A percentile compares a stretch with the other conserved stretches of the same genome.
Conservation (phyloP, 2,797 vertebrate species). For the Chelon auratus region DNA sequence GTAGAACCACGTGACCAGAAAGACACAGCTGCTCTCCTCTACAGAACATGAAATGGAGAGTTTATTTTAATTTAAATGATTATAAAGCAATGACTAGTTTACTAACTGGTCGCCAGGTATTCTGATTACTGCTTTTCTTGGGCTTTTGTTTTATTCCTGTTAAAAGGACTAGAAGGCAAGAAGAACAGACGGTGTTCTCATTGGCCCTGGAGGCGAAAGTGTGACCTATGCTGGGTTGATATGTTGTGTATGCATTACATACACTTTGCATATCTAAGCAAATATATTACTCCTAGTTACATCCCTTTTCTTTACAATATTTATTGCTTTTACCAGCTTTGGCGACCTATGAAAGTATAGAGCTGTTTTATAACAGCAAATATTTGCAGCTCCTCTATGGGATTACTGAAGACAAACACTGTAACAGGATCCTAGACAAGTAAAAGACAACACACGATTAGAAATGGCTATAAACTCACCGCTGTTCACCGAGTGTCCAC, state of each 20-base stretch:
- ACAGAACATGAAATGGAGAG: neutral
- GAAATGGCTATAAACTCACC: conserved; percentile 57
- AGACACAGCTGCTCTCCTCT: conserved; percentile 9
- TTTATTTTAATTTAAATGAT: neutral
- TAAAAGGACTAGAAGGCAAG: neutral
- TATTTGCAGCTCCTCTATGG: conserved; percentile 51
- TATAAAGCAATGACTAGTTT: too few relatives aligned
- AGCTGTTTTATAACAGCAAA: conserved; percentile 45
- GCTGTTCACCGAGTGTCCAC: conserved; percentile 26
- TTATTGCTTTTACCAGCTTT: neutral
- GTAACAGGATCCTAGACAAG: conserved; percentile 48
- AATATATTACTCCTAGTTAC: neutral
- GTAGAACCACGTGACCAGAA: conserved; percentile 3
- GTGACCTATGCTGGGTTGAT: neutral
- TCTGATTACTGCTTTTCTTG: neutral
- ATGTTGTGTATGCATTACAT: too few relatives aligned
- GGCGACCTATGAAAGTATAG: conserved; percentile 12
- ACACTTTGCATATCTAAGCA: too few relatives aligned
- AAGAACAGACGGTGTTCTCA: neutral
- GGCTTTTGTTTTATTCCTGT: neutral
- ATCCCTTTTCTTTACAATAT: neutral
- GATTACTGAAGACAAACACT: conserved; percentile 54
- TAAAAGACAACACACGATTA: conserved; percentile 24
- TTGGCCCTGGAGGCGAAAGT: neutral
- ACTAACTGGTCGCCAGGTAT: neutral